Base-by-base conservation (phyloP, 2,113 vertebrate species). In the Polypterus bichir region DNA sequence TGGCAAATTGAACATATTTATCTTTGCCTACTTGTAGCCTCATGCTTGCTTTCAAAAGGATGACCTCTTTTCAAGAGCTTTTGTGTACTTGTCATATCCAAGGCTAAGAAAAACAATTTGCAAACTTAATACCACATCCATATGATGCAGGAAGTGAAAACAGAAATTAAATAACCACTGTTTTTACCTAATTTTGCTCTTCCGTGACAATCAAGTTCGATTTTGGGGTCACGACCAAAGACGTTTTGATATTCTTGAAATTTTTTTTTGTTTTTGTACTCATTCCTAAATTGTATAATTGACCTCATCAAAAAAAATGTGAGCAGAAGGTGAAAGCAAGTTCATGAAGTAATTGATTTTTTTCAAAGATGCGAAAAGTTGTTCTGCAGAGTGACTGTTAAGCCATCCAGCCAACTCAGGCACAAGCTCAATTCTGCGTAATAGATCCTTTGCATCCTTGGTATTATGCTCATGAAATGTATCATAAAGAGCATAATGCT, bases 401-500 rank as follows among this genome's bases (percentile, higher is more conserved):
- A 66, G 9, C 44, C 8, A 52, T 3, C 62, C 61, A 47, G 49
- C 48, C 7, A 71, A 61, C 49, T 73, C 64, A 46, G 71, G 63
- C 3, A 64, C 62, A 3, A 66, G 11, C 3, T 48, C 2, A 6
- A 56, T 54, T 7, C 59, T 70, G 45, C 66, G 49, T 11, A 71
- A 46, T 10, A 47, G 46, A 63, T 69, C 67, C 7, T 46, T 47
- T 6, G 53, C 51, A 46, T 71, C 67, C 46, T 64, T 64, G 6
- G 56, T 52, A 47, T 61, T 71, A 3, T 6, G 3, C 49, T 70
- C 46, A 44, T 68, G 64, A 5, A 66, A 51, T 46, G 47, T 51
- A 57, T 68, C 65, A 54, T 70, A 64, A 4, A 70, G 64, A 6
- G 49, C 48, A 4, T 62, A 69, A 51, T 65, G 71, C 2, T 65